Evolutionary conservation across 1,140 invertebrate genomes (phyloP).

Genomic region (Apis cerana): DNA sequence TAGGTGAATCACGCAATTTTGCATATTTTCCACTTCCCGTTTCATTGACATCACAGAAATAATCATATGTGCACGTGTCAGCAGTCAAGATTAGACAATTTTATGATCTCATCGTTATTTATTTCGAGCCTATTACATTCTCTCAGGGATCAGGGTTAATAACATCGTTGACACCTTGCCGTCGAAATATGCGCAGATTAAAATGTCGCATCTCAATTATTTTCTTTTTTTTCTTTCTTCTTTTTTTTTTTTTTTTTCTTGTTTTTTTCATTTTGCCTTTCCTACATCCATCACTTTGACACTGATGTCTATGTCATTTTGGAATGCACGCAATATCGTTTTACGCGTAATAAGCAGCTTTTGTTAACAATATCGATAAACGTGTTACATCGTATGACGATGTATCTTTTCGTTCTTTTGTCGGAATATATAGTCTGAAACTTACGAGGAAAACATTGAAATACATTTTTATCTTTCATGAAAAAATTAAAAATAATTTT

Average conservation of each 20-base stretch:
- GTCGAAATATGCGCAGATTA: not conserved
- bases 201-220: not conserved
- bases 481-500: not conserved
- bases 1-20: not conserved
- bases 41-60: slow-evolving; percentile 12
- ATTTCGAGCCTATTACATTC: slow-evolving; percentile 24
- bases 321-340: slow-evolving; percentile 18
- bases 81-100: slow-evolving; percentile 12
- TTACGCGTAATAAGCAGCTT: slow-evolving; percentile 30
- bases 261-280: not conserved
- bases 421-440: not conserved
- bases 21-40: slow-evolving; percentile 1
- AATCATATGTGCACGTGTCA: not conserved
- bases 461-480: not conserved
- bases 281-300: not conserved
- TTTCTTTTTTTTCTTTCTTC: not conserved
- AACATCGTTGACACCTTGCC: slow-evolving; percentile 31
- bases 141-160: slow-evolving; percentile 41
- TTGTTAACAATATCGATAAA: slow-evolving; percentile 20
- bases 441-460: not conserved
- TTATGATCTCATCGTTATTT: slow-evolving; percentile 39
- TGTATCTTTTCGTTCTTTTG: not conserved
- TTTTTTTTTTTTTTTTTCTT: not conserved
- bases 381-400: not conserved
- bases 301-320: not conserved